Evolutionary conservation across 2,888 invertebrate genomes (phyloP).

Genomic region (Ditula angustiorana): DNA sequence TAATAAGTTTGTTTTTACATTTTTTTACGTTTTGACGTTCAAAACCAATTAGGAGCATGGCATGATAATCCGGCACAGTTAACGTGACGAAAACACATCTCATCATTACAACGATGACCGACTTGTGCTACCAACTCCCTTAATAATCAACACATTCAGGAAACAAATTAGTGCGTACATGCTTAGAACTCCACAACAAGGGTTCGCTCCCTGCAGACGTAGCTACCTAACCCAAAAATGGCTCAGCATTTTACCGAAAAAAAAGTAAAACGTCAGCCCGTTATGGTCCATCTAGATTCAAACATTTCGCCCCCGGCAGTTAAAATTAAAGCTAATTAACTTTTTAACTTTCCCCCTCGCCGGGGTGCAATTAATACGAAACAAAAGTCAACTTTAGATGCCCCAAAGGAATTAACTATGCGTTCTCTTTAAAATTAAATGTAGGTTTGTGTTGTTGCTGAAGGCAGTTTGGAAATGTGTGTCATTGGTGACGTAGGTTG

Average conservation of each 20-base stretch:
- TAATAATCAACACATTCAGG: neutral
- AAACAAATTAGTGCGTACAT: slow-evolving; percentile 4
- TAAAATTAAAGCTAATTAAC: slow-evolving; percentile 81
- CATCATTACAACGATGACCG: neutral
- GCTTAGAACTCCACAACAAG: slow-evolving; percentile 8
- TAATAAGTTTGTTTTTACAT: too few relatives aligned
- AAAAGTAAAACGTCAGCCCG: slow-evolving; percentile 43
- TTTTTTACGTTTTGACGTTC: too few relatives aligned
- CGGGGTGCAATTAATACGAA: slow-evolving; percentile 75
- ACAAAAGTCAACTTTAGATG: slow-evolving; percentile 74
- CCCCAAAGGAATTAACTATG: slow-evolving; percentile 66
- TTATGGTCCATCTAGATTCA: slow-evolving; percentile 57
- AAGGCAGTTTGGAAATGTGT: slow-evolving; percentile 21
- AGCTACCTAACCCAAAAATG: slow-evolving; percentile 19
- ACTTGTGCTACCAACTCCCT: neutral
- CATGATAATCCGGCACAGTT: too few relatives aligned
- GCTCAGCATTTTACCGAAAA: slow-evolving; percentile 32
- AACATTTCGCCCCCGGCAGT: slow-evolving; percentile 58
- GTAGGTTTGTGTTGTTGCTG: slow-evolving; percentile 30
- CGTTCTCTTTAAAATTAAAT: slow-evolving; percentile 44
- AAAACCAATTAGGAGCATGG: too few relatives aligned
- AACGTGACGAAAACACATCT: neutral
- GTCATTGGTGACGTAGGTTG: slow-evolving; percentile 2
- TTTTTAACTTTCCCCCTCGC: slow-evolving; percentile 69
- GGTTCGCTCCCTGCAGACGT: slow-evolving; percentile 28